Evolutionary conservation across 2,113 vertebrate genomes (phyloP), one percentile per base, ranked within the genome.

Genomic region (Corythaixoides concolor): DNA sequence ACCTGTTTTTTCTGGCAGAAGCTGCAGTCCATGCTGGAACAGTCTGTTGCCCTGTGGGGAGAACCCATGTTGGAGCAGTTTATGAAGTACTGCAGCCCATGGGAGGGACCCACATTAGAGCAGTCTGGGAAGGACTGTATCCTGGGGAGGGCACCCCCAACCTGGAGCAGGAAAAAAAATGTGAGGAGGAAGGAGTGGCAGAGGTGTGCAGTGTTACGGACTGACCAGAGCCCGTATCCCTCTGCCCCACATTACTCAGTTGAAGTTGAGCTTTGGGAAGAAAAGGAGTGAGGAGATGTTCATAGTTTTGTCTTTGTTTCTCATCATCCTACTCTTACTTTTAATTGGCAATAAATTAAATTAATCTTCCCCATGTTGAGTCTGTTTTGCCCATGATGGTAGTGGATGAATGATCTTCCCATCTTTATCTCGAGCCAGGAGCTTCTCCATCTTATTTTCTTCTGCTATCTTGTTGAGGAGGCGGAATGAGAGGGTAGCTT

Each of bases 61-160:
- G 20, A 16, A 62, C 10, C 12, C 16, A 24, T 1, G 3, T 22
- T 60, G 53, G 28, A 72, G 45, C 45, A 67, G 43, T 32, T 33
- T 35, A 22, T 53, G 19, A 24, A 67, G 22, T 39, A 21, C 39
- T 39, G 17, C 33, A 22, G 23, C 11, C 20, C 43, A 8, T 3
- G 37, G 27, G 18, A 30, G 6, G 12, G 24, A 41, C 35, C 28
- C 12, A 14, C 11, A 30, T 12, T 52, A 35, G 47, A 52, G 30
- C 30, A 78, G 35, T 27, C 52, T 26, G 14, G 52, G 52, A 35
- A 59, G 28, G 22, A 49, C 22, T 24, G 8, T 12, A 23, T 32
- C 15, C 47, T 64, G 14, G 4, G 20, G 18, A 12, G 21, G 30
- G 12, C 5, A 41, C 4, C 27, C 27, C 11, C 4, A 10, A 0